A percentile compares a stretch with the other conserved stretches of the same genome.
These are phyloP conservation scores for Coptodon bakossiorum DNA, from an alignment of 2,113 vertebrate species.

Conservation along the genomic window DNA sequence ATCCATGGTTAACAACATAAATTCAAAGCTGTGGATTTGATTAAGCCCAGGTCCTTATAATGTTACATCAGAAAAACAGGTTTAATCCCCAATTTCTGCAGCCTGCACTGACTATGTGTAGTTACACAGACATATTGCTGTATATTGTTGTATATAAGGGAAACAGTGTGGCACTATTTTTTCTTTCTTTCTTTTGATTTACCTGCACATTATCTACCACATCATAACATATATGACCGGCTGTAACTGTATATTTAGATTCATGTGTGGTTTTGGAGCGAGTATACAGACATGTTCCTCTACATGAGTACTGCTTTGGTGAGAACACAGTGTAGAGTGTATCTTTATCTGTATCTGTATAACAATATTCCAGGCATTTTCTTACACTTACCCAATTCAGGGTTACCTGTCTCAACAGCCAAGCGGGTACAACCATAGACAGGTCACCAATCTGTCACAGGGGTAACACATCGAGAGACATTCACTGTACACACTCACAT, in stretches of 20 bases:
- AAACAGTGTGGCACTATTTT: background rate
- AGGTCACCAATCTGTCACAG: background rate
- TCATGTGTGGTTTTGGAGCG: background rate
- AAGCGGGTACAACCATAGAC: background rate
- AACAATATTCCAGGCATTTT: background rate
- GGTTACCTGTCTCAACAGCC: background rate
- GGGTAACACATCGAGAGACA: background rate
- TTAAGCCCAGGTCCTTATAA: background rate
- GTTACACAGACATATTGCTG: background rate
- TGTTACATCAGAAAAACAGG: background rate
- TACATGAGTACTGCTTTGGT: background rate
- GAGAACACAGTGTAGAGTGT: background rate
- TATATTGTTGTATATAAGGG: background rate
- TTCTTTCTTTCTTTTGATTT: background rate
- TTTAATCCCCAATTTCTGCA: background rate
- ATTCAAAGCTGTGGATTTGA: background rate
- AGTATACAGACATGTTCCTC: background rate
- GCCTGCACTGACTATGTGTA: background rate
- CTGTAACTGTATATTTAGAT: background rate
- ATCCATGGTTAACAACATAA: background rate
- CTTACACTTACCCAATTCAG: background rate
- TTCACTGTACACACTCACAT: background rate
- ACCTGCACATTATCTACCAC: background rate
- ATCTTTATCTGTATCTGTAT: background rate
- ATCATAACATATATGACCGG: background rate